Evolutionary conservation across 2,113 vertebrate genomes (phyloP), one percentile per base, ranked within the genome.

Genomic region (Festucalex cinctus): DNA sequence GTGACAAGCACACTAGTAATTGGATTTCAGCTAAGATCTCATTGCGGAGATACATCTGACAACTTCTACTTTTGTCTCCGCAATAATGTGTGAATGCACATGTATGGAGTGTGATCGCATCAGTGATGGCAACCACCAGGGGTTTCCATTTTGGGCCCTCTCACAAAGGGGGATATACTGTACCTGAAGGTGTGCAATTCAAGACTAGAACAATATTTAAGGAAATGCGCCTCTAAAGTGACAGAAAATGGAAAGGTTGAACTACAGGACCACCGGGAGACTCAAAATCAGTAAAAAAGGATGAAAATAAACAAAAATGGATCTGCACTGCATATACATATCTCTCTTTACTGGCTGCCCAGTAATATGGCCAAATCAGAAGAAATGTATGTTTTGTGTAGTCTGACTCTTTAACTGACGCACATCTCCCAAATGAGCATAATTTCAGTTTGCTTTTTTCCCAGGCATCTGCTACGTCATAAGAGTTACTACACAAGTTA

Each of bases 1-100:
- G 58, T 63, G 77, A 75, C 71, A 66, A 53, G 48, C 19, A 73
- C 68, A 54, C 44, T 4, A 36, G 59, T 83, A 76, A 84, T 73
- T 61, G 53, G 71, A 82, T 73, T 70, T 60, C 43, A 62, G 39
- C 13, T 43, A 43, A 26, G 22, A 70, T 22, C 54, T 71, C 56
- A 58, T 69, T 51, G 66, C 53, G 58, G 79, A n/a, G n/a, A 67
- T 76, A 59, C 60, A 37, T 68, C 63, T 62, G 70, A 82, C 71
- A 77, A 54, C 66, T 22, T 68, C n/a, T 64, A 32, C 63, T 70
- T 19, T 6, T 19, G 9, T 51, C 19, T 22, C 20, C 48, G 19
- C 2, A 46, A 9, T 19, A 8, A 9, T 43, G 53, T 37, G 28
- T 13, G 6, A 53, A 28, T 48, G 35, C 49, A 68, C 0, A 32